Percentiles rank a stretch among this genome's conserved stretches.
phyloP scores from a whole-genome alignment of 1,140 invertebrate species.

The Diplogasteroides magnus region DNA sequence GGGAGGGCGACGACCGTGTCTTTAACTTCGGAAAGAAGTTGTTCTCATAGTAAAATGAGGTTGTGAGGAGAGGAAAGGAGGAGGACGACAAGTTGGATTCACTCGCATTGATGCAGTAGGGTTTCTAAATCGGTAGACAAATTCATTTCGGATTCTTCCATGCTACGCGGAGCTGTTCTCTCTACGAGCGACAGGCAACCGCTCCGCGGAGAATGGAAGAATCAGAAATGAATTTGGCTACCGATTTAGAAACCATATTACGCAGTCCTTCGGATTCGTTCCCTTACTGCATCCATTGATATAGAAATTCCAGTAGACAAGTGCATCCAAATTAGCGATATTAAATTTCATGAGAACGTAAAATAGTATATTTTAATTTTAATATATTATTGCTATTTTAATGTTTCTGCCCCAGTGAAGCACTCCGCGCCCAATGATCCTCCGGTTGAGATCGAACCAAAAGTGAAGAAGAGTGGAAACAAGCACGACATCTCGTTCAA shows the following conservation, averaged over 20 bases:
- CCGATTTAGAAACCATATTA: no score
- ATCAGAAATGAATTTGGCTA: no score
- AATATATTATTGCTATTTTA: no score
- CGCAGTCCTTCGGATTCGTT: no score
- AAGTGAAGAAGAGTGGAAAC: constrained; percentile 49
- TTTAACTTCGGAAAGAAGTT: constrained; percentile 55
- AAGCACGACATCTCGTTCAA: constrained; percentile 53
- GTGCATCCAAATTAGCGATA: no score
- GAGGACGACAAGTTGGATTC: constrained; percentile 53
- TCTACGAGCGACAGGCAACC: no score
- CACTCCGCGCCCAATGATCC: constrained; percentile 9
- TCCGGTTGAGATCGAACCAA: constrained; percentile 28
- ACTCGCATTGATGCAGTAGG: constrained; percentile 51
- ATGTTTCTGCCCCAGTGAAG: constrained; percentile 9
- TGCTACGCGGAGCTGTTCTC: no score
- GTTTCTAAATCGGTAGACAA: no score
- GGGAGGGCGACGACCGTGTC: not conserved
- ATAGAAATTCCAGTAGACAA: no score
- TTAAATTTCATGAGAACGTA: no score
- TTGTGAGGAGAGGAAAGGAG: constrained; percentile 37
- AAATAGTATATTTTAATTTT: not conserved
- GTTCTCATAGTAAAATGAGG: constrained; percentile 50
- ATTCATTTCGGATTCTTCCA: no score
- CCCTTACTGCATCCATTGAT: not conserved
- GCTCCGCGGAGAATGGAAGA: no score